phyloP scores from a whole-genome alignment of 2,888 invertebrate genomes.

The Cheilosia pagana region DNA sequence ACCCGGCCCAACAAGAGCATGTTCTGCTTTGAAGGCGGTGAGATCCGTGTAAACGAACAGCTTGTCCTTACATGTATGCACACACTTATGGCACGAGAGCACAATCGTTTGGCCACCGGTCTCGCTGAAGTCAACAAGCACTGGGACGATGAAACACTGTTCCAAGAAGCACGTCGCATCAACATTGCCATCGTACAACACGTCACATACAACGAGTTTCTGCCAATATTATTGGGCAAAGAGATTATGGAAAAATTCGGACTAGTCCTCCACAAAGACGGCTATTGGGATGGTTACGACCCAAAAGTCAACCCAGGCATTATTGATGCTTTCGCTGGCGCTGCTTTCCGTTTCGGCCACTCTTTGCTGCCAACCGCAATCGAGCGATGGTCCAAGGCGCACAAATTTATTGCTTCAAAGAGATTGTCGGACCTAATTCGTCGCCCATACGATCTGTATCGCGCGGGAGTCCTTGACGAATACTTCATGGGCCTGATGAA shows the following conservation, averaged over 20 bases:
- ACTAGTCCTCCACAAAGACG: slow-evolving; percentile 91
- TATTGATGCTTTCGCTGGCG: slow-evolving; percentile 94
- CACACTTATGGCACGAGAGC: slow-evolving; percentile 94
- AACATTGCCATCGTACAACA: slow-evolving; percentile 94
- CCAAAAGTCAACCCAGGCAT: slow-evolving; percentile 93
- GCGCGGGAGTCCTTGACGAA: slow-evolving; percentile 95
- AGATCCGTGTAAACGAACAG: slow-evolving; percentile 96
- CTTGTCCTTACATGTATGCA: slow-evolving; percentile 95
- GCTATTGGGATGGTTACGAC: slow-evolving; percentile 87
- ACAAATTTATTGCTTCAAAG: slow-evolving; percentile 96
- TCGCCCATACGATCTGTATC: slow-evolving; percentile 94
- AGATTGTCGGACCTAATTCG: slow-evolving; percentile 94
- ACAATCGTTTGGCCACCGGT: slow-evolving; percentile 92
- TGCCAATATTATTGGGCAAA: slow-evolving; percentile 94
- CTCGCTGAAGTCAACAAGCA: slow-evolving; percentile 93
- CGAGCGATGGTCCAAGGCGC: slow-evolving; percentile 97
- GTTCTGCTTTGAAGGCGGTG: slow-evolving; percentile 97
- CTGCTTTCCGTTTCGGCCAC: slow-evolving; percentile 96
- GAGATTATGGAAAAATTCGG: slow-evolving; percentile 96
- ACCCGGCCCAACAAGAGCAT: slow-evolving; percentile 94
- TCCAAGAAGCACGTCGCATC: slow-evolving; percentile 93
- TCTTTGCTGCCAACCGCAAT: slow-evolving; percentile 95
- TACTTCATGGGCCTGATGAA: slow-evolving; percentile 97
- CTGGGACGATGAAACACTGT: slow-evolving; percentile 96
- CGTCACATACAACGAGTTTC: slow-evolving; percentile 94